Conservation (phyloP, 2,797 vertebrate genomes). For the Benthosema pterotum region DNA sequence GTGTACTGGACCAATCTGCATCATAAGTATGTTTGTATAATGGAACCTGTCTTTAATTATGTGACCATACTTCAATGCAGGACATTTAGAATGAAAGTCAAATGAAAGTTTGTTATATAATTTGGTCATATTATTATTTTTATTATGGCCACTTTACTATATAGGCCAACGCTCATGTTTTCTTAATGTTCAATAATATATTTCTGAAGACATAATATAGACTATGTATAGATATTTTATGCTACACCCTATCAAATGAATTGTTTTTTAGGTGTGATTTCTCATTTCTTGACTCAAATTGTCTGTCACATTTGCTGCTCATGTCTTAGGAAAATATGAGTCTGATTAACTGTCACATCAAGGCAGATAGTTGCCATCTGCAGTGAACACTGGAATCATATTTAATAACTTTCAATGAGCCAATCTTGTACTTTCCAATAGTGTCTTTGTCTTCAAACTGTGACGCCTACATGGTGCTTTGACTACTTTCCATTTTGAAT, state of each 20-base stretch:
- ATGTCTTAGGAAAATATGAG: slow-evolving; percentile 6
- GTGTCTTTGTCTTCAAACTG: slow-evolving; percentile 11
- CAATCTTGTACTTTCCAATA: not conserved
- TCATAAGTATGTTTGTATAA: too few species aligned
- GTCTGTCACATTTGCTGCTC: not conserved
- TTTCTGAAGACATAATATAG: too few species aligned
- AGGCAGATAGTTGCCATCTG: slow-evolving; percentile 14
- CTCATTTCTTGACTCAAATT: slow-evolving; percentile 25
- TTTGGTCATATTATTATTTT: too few species aligned
- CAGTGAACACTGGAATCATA: slow-evolving; percentile 38
- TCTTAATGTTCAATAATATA: too few species aligned
- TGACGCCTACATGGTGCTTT: not conserved
- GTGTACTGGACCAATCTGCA: too few species aligned
- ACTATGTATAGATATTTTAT: not conserved
- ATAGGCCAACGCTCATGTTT: too few species aligned
- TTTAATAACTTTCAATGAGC: slow-evolving; percentile 1
- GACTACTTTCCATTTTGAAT: not conserved
- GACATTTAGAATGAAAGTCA: not conserved
- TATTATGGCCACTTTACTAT: too few species aligned
- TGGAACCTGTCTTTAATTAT: not conserved
- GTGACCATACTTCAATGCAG: not conserved
- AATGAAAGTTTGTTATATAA: too few species aligned
- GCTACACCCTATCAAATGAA: slow-evolving; percentile 5
- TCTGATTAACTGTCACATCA: slow-evolving; percentile 15
- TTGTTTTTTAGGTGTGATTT: not conserved